phyloP scores from a whole-genome alignment of 2,113 vertebrate genomes.

The Uria lomvia region DNA sequence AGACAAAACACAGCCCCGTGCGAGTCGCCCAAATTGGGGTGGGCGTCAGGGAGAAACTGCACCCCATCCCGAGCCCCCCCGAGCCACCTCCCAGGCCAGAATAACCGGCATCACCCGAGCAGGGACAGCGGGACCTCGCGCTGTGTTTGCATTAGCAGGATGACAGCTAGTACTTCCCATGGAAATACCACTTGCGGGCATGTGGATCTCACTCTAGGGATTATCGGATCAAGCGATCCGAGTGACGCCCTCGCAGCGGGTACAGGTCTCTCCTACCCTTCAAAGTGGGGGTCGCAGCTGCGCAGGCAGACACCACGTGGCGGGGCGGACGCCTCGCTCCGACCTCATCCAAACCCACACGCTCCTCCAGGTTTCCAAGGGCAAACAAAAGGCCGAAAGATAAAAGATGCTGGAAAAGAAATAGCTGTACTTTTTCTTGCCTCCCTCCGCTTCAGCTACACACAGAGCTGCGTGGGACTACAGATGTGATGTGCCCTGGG shows the following conservation, averaged over 20 bases:
- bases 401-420: background rate
- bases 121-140: background rate
- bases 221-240: accelerated
- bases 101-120: no score
- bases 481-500: background rate
- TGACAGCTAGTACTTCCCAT: background rate
- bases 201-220: background rate
- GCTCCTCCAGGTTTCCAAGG: background rate
- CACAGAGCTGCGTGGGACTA: background rate
- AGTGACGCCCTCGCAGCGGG: accelerated
- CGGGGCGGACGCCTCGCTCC: accelerated
- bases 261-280: background rate
- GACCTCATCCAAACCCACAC: background rate
- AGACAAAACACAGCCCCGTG: background rate
- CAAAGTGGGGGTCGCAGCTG: accelerated
- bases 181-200: background rate
- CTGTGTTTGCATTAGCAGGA: background rate
- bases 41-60: background rate
- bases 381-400: background rate
- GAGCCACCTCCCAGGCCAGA: background rate
- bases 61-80: background rate
- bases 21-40: accelerated
- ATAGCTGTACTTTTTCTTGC: background rate
- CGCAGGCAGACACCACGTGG: accelerated
- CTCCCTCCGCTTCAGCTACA: background rate